Percentiles rank a stretch among this genome's conserved stretches.
Conservation (phyloP, 2,888 invertebrate genomes). For the Hermaeophaga mercurialis region DNA sequence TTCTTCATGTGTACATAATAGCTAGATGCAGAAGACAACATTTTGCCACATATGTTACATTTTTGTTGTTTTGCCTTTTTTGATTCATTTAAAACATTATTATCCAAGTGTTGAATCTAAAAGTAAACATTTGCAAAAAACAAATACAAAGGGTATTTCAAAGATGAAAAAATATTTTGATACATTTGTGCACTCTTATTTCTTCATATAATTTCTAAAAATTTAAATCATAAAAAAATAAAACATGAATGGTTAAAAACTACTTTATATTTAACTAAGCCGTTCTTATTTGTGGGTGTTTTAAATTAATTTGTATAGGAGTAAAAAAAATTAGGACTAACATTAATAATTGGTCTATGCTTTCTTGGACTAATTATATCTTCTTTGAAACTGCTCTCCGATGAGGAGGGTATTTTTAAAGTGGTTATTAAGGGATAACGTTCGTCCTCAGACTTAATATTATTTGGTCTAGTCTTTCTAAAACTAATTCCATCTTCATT, state of each 20-base stretch:
- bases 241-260: no score
- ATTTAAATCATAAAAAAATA: no score
- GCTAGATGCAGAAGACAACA: constrained; percentile 76
- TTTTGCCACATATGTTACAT: constrained; percentile 79
- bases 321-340: no score
- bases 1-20: constrained; percentile 85
- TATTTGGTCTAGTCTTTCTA: neutral
- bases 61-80: constrained; percentile 73
- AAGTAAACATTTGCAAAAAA: constrained; percentile 1
- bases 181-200: no score
- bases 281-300: no score
- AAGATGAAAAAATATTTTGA: no score
- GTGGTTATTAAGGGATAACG: no score
- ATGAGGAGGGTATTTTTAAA: neutral
- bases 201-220: no score
- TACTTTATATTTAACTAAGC: no score
- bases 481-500: constrained; percentile 10
- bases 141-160: no score
- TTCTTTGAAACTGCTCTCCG: neutral
- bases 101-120: constrained; percentile 14
- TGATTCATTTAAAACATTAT: no score
- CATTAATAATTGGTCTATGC: neutral
- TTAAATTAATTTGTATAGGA: no score
- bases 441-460: constrained; percentile 10
- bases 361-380: neutral